A percentile compares a stretch with the other conserved stretches of the same genome.
Conservation (phyloP, 2,888 invertebrate species). For the Aproaerema taeniolella region DNA sequence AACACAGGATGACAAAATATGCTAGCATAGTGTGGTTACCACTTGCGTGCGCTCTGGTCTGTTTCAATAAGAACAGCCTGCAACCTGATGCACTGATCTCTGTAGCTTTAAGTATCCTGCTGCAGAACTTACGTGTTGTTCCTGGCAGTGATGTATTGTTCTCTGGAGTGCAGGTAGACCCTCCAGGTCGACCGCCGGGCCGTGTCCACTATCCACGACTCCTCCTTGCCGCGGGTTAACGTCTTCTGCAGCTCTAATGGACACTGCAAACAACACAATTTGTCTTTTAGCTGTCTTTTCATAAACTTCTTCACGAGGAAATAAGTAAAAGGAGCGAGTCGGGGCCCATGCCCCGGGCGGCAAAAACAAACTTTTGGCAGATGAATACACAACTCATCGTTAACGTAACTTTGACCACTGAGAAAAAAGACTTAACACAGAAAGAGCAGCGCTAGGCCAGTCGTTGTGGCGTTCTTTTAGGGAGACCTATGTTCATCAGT, state of each 20-base stretch:
- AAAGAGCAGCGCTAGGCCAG: no score
- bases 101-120: not conserved
- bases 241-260: constrained; percentile 76
- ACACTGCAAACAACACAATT: constrained; percentile 65
- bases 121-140: constrained; percentile 51
- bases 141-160: constrained; percentile 57
- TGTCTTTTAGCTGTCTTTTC: not conserved
- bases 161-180: constrained; percentile 65
- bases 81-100: not conserved
- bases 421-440: not conserved
- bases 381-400: not conserved
- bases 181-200: constrained; percentile 74
- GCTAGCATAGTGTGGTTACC: not conserved
- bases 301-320: not conserved
- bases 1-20: not conserved
- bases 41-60: not conserved
- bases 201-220: constrained; percentile 68
- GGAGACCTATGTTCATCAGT: no score
- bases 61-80: not conserved
- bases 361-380: not conserved
- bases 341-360: not conserved
- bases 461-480: no score
- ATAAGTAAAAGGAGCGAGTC: not conserved
- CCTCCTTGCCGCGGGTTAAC: constrained; percentile 41
- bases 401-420: not conserved